These are phyloP conservation scores for Allolobophora icterica DNA, from an alignment of 2,888 invertebrate genomes.

Conservation along the genomic window DNA sequence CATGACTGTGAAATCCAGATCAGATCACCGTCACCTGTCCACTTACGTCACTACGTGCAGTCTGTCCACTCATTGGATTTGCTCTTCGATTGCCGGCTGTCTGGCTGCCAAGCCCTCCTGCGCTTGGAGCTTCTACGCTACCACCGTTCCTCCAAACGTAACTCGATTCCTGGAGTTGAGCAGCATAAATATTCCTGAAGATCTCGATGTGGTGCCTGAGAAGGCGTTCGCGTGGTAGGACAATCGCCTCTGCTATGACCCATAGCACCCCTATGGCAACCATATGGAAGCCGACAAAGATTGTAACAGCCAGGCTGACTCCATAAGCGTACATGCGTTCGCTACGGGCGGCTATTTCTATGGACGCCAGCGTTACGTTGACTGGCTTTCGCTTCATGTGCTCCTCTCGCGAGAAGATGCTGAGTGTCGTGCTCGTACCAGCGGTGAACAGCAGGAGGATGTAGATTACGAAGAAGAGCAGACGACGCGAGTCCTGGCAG, in stretches of 20 bases:
- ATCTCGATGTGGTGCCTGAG: constrained; percentile 12
- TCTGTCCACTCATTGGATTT: neutral
- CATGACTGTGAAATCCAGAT: no score
- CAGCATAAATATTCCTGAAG: neutral
- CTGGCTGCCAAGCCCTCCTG: neutral
- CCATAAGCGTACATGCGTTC: constrained; percentile 25
- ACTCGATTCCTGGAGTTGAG: neutral
- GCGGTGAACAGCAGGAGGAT: constrained; percentile 28
- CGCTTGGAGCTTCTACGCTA: neutral
- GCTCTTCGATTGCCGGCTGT: neutral
- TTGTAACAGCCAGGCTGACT: neutral
- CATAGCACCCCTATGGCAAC: neutral
- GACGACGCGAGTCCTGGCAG: constrained; percentile 25
- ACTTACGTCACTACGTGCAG: neutral
- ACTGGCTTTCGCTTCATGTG: neutral
- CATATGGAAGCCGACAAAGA: constrained; percentile 19
- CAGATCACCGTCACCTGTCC: neutral
- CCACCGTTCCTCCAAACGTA: neutral
- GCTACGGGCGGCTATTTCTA: neutral
- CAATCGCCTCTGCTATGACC: neutral
- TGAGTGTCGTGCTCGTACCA: constrained; percentile 23
- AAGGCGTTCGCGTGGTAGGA: neutral
- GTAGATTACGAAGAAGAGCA: constrained; percentile 26
- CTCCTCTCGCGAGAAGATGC: constrained; percentile 21
- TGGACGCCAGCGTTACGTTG: neutral